Base-by-base conservation (phyloP, 2,888 invertebrate genomes). In the Poecilobothrus nobilitatus region DNA sequence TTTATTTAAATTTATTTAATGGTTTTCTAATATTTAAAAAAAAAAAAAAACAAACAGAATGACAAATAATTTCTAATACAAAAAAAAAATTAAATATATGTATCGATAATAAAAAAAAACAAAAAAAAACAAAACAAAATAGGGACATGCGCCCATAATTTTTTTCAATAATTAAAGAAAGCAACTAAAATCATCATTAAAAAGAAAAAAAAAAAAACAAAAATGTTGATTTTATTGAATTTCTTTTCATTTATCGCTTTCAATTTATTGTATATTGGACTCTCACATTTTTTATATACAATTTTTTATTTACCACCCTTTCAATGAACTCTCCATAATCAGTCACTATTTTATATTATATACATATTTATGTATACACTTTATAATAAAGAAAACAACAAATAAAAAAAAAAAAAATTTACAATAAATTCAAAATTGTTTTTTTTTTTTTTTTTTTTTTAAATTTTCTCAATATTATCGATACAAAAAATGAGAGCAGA, bases 151-250 rank as follows among this genome's bases (percentile, higher is more conserved):
- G 53, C 53, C 53, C 12, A 53, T 2, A 18, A 4, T 4, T 4
- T 53, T 53, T 53, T 53, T 4, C 53, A 53, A 53, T 53, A 53
- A 53, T 53, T n/a, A 53, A 53, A 53, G 18, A 53, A 53, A 53
- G 6, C 2, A 53, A 53, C 18, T 53, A 53, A 53, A 53, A 53
- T 53, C 53, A 53, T 6, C 53, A 53, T 18, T 6, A 12, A 53
- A 53, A 15, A 4, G 18, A 18, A 18, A n/a, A n/a, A 44, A 44
- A 44, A 3, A 15, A 15, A 15, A 44, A 44, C 2, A 53, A 53
- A 53, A 53, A 53, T 53, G 53, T 53, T 53, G 53, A 53, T n/a
- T 53, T 53, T 53, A 53, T 53, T 53, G 53, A 53, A 53, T 53
- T 53, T 53, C n/a, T 53, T 41, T 18, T 18, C 53, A 53, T 53